Evolutionary conservation across 1,140 invertebrate genomes (phyloP).

Genomic region (Achatina immaculata): DNA sequence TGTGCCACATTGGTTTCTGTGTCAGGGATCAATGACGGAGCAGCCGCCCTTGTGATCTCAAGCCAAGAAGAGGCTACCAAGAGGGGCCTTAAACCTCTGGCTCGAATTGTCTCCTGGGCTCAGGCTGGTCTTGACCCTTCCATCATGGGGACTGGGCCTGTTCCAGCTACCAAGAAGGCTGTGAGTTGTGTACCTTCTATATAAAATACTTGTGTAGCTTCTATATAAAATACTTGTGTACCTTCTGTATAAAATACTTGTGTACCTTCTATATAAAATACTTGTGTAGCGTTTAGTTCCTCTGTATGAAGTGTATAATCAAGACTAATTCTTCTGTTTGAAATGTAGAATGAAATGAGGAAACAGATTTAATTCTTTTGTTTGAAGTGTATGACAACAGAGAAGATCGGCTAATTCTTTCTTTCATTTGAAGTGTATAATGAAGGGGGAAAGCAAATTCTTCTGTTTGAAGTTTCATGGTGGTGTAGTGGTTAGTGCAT

Average conservation of each 20-base stretch:
- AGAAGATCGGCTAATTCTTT: no score
- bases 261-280: not conserved
- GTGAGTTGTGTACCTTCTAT: conserved; percentile 48
- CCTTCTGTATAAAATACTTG: conserved; percentile 8
- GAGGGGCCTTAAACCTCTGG: conserved; percentile 70
- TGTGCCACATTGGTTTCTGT: no score
- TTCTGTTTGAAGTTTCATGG: no score
- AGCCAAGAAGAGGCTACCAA: conserved; percentile 74
- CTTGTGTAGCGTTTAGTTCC: conserved; percentile 22
- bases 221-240: conserved; percentile 10
- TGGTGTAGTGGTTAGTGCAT: no score
- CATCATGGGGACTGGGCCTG: conserved; percentile 72
- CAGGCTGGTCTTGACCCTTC: conserved; percentile 70
- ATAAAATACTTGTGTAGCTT: conserved; percentile 7
- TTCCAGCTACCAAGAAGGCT: conserved; percentile 66
- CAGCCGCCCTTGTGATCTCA: conserved; percentile 84
- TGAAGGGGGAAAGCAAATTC: no score
- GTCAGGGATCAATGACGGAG: conserved; percentile 77
- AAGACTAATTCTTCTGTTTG: not conserved
- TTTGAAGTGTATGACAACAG: no score
- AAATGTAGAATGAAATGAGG: no score
- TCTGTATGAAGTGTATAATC: no score
- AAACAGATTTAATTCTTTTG: no score
- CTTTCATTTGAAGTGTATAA: no score
- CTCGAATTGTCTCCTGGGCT: conserved; percentile 68